Percentiles rank a stretch among this genome's conserved stretches.
phyloP scores from a whole-genome alignment of 2,797 vertebrate species.

The Aeoliscus strigatus region DNA sequence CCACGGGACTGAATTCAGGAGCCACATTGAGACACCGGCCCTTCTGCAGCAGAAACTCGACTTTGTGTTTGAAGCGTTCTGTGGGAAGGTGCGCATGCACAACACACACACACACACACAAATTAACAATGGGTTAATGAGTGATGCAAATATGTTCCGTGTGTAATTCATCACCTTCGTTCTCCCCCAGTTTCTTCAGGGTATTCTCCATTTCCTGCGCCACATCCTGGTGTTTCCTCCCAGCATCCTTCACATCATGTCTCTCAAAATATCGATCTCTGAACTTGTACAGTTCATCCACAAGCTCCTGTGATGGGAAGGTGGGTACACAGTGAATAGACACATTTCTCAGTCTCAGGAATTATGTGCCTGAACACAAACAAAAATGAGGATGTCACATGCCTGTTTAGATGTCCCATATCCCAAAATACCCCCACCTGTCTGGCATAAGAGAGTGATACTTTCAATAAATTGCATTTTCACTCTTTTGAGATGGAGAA shows the following conservation, averaged over 20 bases:
- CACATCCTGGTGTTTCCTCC: constrained; percentile 79
- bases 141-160: neutral
- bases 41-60: constrained; percentile 79
- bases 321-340: constrained; percentile 6
- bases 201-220: constrained; percentile 74
- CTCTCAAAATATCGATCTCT: constrained; percentile 87
- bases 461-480: no score
- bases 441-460: no score
- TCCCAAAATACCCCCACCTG: no score
- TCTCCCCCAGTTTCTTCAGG: constrained; percentile 75
- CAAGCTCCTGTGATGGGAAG: constrained; percentile 73
- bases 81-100: no score
- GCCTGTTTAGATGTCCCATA: neutral
- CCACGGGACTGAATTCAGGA: constrained; percentile 72
- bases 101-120: no score
- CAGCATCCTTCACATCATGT: constrained; percentile 80
- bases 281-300: constrained; percentile 82
- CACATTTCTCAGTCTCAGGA: neutral
- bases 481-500: no score
- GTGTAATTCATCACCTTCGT: constrained; percentile 64
- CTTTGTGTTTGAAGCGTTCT: constrained; percentile 75
- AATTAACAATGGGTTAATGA: neutral
- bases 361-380: no score
- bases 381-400: neutral
- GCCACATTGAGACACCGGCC: constrained; percentile 82